Conservation (phyloP, 1,140 invertebrate genomes). For the Antheraea mylitta region DNA sequence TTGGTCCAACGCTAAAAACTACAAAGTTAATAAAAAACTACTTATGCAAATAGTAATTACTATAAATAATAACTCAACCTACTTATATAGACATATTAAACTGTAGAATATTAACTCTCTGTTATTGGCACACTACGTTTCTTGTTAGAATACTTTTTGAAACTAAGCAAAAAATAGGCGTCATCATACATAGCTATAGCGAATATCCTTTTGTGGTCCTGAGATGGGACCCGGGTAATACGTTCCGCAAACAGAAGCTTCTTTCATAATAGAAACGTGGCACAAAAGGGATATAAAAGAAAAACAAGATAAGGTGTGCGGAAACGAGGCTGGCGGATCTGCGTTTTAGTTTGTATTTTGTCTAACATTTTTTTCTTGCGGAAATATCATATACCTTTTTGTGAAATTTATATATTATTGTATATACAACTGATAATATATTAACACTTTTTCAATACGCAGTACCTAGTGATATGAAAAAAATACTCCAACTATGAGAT, state of each 20-base stretch:
- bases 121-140: neutral
- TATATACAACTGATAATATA: neutral
- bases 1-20: too few relatives aligned
- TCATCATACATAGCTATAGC: conserved; percentile 3
- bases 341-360: neutral
- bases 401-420: neutral
- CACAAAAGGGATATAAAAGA: conserved; percentile 25
- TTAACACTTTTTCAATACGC: neutral
- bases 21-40: too few relatives aligned
- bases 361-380: neutral
- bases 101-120: too few relatives aligned
- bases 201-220: conserved; percentile 19
- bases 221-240: conserved; percentile 26
- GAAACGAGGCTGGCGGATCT: conserved; percentile 1
- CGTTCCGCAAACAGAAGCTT: conserved; percentile 25
- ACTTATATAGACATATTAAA: too few relatives aligned
- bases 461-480: too few relatives aligned
- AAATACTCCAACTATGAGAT: too few relatives aligned
- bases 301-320: conserved; percentile 19
- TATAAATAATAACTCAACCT: too few relatives aligned
- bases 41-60: too few relatives aligned
- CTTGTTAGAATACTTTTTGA: neutral
- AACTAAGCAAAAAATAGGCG: neutral
- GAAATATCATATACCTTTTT: neutral
- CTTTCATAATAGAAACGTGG: conserved; percentile 23